Conservation (phyloP, 2,797 vertebrate species). For the Dallia pectoralis region DNA sequence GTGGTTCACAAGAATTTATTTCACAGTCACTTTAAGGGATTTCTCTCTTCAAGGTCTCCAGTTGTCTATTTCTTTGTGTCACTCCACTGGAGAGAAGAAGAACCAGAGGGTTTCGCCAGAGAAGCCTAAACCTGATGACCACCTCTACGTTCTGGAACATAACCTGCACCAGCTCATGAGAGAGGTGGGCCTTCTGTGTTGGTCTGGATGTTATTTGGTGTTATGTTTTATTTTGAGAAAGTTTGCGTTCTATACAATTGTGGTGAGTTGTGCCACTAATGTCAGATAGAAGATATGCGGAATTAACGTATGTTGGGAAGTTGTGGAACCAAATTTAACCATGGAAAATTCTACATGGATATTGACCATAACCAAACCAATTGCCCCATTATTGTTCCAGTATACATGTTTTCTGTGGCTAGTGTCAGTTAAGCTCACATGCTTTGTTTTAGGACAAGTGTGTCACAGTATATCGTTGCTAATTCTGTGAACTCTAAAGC, state of each 20-base stretch:
- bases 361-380: no score
- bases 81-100: slow-evolving; percentile 91
- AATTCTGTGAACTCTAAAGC: neutral
- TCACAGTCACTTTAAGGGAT: neutral
- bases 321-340: neutral
- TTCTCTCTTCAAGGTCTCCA: slow-evolving; percentile 79
- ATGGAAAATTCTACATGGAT: no score
- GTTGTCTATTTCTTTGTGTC: slow-evolving; percentile 93
- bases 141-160: slow-evolving; percentile 95
- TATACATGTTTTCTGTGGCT: neutral
- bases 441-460: neutral
- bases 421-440: neutral
- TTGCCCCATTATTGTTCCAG: no score
- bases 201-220: neutral
- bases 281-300: no score
- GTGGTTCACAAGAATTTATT: neutral
- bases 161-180: slow-evolving; percentile 96
- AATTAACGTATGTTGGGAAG: neutral
- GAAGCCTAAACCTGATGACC: slow-evolving; percentile 87
- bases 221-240: no score
- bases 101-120: slow-evolving; percentile 82
- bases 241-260: no score
- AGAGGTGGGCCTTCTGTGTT: slow-evolving; percentile 79
- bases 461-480: neutral
- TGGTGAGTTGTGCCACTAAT: no score